Base-by-base conservation (phyloP, 2,797 vertebrate species). In the Onychomys leucogaster region DNA sequence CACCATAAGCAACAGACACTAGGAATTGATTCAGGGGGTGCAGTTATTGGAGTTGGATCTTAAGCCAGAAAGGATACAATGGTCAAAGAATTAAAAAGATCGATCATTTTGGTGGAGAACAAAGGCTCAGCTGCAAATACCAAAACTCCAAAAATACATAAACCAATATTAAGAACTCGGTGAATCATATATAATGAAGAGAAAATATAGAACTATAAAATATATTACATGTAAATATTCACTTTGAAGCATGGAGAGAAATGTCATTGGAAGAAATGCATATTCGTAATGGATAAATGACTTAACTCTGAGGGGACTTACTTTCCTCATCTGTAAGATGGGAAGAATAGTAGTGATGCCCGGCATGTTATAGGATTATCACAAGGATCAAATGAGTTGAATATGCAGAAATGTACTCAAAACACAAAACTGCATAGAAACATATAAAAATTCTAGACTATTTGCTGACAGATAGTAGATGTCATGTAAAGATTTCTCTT, bases 51-150 rank as follows among this genome's bases (percentile, higher is more conserved):
- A 86, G 32, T 75, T 90, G 37, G 23, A 87, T 49, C 91, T 96
- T 78, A 87, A 84, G 41, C 65, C 55, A 43, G 27, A 49, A 21
- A 63, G 77, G 49, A 21, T 69, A 73, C 59, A 37, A 55, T 17
- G 1, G 78, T 81, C 41, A 69, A 63, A 82, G 32, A 78, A 41
- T 91, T 94, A 84, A 95, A 61, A 91, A 90, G 32, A 57, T 9
- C 12, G 49, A 57, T 73, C 5, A 61, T 83, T 90, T 92, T 57
- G 81, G 13, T 92, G 67, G 61, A 85, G 59, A 93, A 89, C 19
- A 77, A 93, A 94, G 89, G 92, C 91, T 43, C 29, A 90, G 93
- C n/a, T 65, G 32, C 32, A 97, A 97, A 90, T 43, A 75, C 19
- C 43, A 76, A 94, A 89, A 85, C 21, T 65, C 93, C 86, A 76